Evolutionary conservation across 2,113 vertebrate genomes (phyloP).

Genomic region (Cavia porcellus): DNA sequence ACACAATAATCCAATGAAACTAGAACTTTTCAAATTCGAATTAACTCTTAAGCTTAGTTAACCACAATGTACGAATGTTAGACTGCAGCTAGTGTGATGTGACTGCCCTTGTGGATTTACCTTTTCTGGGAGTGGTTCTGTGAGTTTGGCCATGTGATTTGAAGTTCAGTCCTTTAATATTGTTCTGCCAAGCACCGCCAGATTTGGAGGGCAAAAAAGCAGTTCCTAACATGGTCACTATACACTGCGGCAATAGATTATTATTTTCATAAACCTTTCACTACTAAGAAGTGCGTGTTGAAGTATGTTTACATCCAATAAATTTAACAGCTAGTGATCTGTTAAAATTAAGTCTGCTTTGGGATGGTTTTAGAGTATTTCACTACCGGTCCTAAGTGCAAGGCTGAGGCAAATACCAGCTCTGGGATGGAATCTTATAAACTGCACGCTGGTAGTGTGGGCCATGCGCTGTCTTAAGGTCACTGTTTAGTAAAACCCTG

Average conservation of each 20-base stretch:
- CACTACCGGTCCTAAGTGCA: neutral
- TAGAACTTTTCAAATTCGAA: neutral
- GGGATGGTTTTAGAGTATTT: neutral
- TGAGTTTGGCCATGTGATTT: too few species aligned
- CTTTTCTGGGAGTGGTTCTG: neutral
- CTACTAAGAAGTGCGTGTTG: neutral
- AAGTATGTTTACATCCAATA: neutral
- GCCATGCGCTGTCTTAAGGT: too few species aligned
- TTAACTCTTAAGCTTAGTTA: too few species aligned
- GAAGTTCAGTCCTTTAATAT: neutral
- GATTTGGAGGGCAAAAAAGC: neutral
- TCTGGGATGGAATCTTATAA: neutral
- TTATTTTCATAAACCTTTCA: neutral
- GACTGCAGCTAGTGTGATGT: neutral
- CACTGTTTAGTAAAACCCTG: neutral
- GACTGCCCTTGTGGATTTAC: neutral
- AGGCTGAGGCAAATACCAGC: neutral
- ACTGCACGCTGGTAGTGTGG: neutral
- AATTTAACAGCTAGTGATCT: neutral
- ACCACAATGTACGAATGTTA: neutral
- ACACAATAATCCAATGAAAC: neutral
- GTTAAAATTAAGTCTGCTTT: neutral
- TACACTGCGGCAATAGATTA: neutral
- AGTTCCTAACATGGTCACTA: neutral
- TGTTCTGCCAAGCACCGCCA: neutral